Conservation (phyloP, 2,888 invertebrate genomes). For the Parnassius glacialis region DNA sequence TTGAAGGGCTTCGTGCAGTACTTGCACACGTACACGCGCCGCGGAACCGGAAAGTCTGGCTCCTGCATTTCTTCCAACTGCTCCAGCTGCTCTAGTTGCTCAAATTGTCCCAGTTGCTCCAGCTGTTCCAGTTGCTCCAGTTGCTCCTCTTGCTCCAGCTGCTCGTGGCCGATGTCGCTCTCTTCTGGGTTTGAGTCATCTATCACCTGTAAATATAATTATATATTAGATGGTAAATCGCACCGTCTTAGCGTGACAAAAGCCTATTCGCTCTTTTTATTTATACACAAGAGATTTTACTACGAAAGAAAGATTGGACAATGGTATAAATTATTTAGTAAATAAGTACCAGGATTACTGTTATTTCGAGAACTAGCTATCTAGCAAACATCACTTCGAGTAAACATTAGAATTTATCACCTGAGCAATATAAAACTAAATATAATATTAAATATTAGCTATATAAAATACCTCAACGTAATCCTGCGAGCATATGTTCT, state of each 20-base stretch:
- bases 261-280: too few species aligned
- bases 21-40: conserved; percentile 69
- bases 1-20: conserved; percentile 69
- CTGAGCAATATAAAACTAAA: too few species aligned
- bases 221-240: too few species aligned
- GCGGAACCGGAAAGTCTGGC: conserved; percentile 53
- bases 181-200: not conserved
- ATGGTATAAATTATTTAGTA: too few species aligned
- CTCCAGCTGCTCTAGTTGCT: conserved; percentile 12
- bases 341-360: too few species aligned
- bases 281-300: too few species aligned
- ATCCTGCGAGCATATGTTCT: conserved; percentile 56
- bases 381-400: too few species aligned
- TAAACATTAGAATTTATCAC: too few species aligned
- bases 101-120: not conserved
- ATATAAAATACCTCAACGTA: conserved; percentile 44
- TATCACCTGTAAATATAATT: not conserved
- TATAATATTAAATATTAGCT: not conserved
- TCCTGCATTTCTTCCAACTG: conserved; percentile 29
- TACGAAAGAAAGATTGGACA: too few species aligned
- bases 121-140: conserved; percentile 5
- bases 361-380: too few species aligned
- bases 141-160: not conserved
- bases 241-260: too few species aligned
- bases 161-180: too few species aligned